A percentile compares a stretch with the other conserved stretches of the same genome.
Conservation (phyloP, 1,140 invertebrate species). For the Drosophila aff. region DNA sequence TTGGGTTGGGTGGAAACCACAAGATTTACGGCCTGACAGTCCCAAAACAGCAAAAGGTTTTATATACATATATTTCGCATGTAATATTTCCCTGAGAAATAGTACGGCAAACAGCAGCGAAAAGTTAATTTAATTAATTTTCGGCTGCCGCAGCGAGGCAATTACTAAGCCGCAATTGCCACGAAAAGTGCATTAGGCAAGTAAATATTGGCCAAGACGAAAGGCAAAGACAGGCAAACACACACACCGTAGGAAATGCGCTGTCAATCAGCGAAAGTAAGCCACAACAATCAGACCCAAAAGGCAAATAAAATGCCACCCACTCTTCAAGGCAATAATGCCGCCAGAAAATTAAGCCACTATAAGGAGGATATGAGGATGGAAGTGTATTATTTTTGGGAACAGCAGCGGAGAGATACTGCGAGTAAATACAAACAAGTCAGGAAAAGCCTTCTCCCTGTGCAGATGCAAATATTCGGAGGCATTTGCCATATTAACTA, state of each 20-base stretch:
- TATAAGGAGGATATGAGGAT: constrained; percentile 31
- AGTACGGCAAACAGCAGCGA: neutral
- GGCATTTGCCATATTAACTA: constrained; percentile 45
- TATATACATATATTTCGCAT: neutral
- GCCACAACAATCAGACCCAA: constrained; percentile 60
- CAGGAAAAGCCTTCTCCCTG: neutral
- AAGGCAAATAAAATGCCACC: constrained; percentile 54
- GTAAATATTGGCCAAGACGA: constrained; percentile 57
- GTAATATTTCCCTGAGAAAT: neutral
- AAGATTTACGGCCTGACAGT: constrained; percentile 63
- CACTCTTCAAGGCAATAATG: constrained; percentile 28
- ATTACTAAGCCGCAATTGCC: constrained; percentile 46
- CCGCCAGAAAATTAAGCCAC: constrained; percentile 59
- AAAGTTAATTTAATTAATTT: constrained; percentile 73
- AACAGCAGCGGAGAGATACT: constrained; percentile 19
- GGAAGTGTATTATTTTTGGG: constrained; percentile 33
- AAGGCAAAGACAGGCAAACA: constrained; percentile 36
- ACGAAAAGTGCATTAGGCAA: constrained; percentile 59
- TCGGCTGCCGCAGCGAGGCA: constrained; percentile 24
- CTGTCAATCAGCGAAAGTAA: constrained; percentile 76
- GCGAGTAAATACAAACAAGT: constrained; percentile 63
- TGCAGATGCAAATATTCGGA: constrained; percentile 52
- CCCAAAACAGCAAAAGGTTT: constrained; percentile 20
- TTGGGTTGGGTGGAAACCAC: constrained; percentile 14
- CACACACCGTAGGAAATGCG: constrained; percentile 35